A percentile compares a stretch with the other conserved stretches of the same genome.
These are phyloP conservation scores for Cynopterus sphinx DNA, from an alignment of 2,797 vertebrate genomes.

Conservation along the genomic window DNA sequence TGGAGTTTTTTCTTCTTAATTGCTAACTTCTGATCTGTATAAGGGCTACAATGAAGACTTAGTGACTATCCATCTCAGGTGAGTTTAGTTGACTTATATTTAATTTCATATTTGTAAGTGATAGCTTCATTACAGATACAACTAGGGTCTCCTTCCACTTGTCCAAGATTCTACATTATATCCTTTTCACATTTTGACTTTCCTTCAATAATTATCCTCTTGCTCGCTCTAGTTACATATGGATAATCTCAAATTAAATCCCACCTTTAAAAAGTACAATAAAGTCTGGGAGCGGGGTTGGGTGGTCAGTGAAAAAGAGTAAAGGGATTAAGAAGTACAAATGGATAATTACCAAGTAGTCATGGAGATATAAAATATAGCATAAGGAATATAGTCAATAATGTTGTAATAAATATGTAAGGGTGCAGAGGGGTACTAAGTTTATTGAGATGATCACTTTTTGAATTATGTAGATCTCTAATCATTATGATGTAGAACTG, in stretches of 20 bases:
- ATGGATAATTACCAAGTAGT: no score
- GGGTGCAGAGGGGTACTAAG: no score
- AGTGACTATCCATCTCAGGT: background rate
- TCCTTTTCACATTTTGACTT: background rate
- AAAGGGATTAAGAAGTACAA: no score
- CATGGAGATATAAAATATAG: no score
- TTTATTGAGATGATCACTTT: no score
- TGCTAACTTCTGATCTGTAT: background rate
- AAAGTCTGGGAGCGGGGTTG: background rate
- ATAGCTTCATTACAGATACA: background rate
- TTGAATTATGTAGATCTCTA: no score
- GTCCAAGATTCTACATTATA: background rate
- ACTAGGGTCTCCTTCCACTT: background rate
- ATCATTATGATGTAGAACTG: no score
- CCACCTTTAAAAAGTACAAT: background rate
- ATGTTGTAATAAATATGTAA: no score
- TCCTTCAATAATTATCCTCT: conserved; percentile 36
- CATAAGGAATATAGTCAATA: no score
- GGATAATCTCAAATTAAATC: background rate
- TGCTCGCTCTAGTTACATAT: background rate
- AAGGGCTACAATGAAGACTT: background rate
- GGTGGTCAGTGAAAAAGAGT: no score
- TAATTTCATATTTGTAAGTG: background rate
- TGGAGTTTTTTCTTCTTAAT: conserved; percentile 22
- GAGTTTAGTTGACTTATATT: background rate